Evolutionary conservation across 1,140 invertebrate genomes (phyloP).

Genomic region (Neotoxoptera formosana): DNA sequence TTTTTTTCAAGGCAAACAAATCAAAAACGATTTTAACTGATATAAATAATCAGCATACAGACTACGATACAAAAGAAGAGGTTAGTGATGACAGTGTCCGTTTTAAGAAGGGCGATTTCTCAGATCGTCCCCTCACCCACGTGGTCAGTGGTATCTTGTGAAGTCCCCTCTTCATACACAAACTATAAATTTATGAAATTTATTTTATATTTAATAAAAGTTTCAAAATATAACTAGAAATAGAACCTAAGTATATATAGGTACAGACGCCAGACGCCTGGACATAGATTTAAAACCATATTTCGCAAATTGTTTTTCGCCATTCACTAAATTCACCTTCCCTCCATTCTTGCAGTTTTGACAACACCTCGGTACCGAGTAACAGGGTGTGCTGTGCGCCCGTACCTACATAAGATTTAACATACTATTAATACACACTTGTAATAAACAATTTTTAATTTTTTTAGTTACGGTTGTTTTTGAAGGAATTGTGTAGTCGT

Average conservation of each 20-base stretch:
- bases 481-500: slow-evolving; percentile 43
- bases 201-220: too few relatives aligned
- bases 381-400: background rate
- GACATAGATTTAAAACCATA: background rate
- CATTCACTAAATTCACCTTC: background rate
- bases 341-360: background rate
- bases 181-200: too few relatives aligned
- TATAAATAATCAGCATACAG: background rate
- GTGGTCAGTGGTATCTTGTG: background rate
- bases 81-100: background rate
- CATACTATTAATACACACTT: background rate
- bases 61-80: slow-evolving; percentile 17
- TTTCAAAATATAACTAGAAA: background rate
- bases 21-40: slow-evolving; percentile 43
- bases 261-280: background rate
- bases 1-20: slow-evolving; percentile 23
- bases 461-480: slow-evolving; percentile 42
- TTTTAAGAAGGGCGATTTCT: background rate
- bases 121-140: background rate
- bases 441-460: background rate
- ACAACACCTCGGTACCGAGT: background rate
- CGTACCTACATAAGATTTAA: background rate
- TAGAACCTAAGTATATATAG: background rate
- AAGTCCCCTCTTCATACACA: background rate
- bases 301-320: background rate